Conservation (phyloP, 2,888 invertebrate genomes). For the Agriotes lineatus region DNA sequence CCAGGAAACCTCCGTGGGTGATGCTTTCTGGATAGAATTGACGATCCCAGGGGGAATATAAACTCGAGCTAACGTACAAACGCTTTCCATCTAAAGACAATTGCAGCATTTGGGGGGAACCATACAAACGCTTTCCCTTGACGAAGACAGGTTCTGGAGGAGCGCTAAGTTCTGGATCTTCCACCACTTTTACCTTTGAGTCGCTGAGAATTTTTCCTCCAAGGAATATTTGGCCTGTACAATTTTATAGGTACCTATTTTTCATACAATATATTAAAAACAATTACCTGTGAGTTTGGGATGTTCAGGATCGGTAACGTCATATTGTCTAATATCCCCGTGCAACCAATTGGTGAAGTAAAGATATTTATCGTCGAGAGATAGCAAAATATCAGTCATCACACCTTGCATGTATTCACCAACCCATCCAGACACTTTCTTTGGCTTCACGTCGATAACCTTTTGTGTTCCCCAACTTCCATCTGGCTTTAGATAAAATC, state of each 20-base stretch:
- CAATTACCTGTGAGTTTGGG: conserved; percentile 76
- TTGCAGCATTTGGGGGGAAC: conserved; percentile 97
- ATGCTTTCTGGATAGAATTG: conserved; percentile 92
- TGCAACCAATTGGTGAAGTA: conserved; percentile 95
- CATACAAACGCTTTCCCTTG: conserved; percentile 83
- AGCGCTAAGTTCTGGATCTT: conserved; percentile 79
- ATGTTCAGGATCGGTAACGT: conserved; percentile 83
- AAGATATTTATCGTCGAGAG: conserved; percentile 92
- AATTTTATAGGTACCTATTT: background rate
- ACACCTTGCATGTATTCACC: conserved; percentile 80
- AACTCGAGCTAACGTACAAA: conserved; percentile 90
- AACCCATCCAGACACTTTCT: conserved; percentile 83
- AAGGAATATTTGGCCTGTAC: conserved; percentile 84
- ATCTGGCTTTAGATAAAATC: conserved; percentile 75
- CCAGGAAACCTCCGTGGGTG: conserved; percentile 79
- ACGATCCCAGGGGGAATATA: conserved; percentile 94
- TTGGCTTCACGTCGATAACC: conserved; percentile 87
- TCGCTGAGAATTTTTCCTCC: conserved; percentile 86
- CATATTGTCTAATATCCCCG: conserved; percentile 95
- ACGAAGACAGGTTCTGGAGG: conserved; percentile 79
- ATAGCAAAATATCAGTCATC: conserved; percentile 93
- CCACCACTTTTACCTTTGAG: conserved; percentile 78
- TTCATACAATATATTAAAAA: background rate
- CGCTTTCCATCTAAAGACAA: conserved; percentile 94
- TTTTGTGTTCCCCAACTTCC: conserved; percentile 84